Conservation (phyloP, 2,888 invertebrate species). For the Serripes groenlandicus region DNA sequence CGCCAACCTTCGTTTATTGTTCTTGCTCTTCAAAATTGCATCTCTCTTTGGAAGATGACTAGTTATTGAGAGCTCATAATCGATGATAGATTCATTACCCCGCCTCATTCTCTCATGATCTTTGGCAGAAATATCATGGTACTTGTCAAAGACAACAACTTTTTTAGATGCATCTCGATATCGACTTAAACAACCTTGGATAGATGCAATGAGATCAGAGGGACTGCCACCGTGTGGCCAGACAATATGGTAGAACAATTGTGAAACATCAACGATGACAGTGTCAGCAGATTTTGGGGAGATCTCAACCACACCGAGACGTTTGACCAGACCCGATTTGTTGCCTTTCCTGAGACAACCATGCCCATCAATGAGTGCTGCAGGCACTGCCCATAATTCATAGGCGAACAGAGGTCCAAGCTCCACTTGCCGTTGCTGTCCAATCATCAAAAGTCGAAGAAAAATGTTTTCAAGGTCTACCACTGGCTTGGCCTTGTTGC, state of each 20-base stretch:
- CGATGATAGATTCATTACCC: constrained; percentile 24
- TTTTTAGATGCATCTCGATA: constrained; percentile 1
- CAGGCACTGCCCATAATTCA: neutral
- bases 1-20: too few species aligned
- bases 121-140: constrained; percentile 35
- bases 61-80: constrained; percentile 26
- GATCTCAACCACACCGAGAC: neutral
- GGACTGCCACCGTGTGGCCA: constrained; percentile 25
- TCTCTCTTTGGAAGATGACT: constrained; percentile 34
- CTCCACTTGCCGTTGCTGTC: constrained; percentile 19
- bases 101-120: constrained; percentile 43
- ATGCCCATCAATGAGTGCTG: neutral
- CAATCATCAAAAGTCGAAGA: constrained; percentile 28
- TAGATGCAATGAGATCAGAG: constrained; percentile 22
- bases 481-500: neutral
- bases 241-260: constrained; percentile 21
- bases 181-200: neutral
- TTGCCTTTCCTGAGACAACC: neutral
- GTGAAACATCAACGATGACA: constrained; percentile 31
- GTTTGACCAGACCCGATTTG: neutral
- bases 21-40: constrained; percentile 40
- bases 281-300: constrained; percentile 14
- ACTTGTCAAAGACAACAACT: constrained; percentile 46
- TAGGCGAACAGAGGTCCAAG: constrained; percentile 7
- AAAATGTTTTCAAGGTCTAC: constrained; percentile 16